A percentile compares a stretch with the other conserved stretches of the same genome.
These are phyloP conservation scores for Anser brachyrhynchus DNA, from an alignment of 2,113 vertebrate genomes.

Conservation along the genomic window DNA sequence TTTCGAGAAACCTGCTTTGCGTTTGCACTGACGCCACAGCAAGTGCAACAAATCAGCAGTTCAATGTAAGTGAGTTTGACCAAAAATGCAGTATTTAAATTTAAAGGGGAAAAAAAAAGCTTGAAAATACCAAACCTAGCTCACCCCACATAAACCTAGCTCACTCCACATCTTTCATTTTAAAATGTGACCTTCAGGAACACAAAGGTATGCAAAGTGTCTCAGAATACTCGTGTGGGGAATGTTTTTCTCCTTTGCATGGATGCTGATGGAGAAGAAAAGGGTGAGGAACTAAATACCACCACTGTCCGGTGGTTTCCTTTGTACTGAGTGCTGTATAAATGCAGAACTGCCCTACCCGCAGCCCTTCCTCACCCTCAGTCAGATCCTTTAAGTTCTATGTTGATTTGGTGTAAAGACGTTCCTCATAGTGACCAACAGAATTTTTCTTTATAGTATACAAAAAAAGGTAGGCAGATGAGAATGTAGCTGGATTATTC, in stretches of 20 bases:
- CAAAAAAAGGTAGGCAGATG: neutral
- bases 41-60: conserved; percentile 98
- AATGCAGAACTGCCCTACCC: neutral
- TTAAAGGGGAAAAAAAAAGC: neutral
- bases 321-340: accelerated
- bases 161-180: neutral
- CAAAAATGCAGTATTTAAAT: neutral
- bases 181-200: neutral
- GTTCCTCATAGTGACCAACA: neutral
- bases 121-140: neutral
- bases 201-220: neutral
- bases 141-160: neutral
- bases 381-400: accelerated
- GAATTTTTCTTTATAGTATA: neutral
- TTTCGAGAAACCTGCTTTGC: conserved; percentile 99
- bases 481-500: neutral
- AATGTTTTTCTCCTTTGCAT: neutral
- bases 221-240: neutral
- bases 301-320: neutral
- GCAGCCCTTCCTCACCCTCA: neutral
- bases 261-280: neutral
- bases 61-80: conserved; percentile 86
- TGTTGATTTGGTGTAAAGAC: neutral
- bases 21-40: conserved; percentile 96
- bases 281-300: neutral